Conservation (phyloP, 2,797 vertebrate genomes). For the Melanotaenia nigrans region DNA sequence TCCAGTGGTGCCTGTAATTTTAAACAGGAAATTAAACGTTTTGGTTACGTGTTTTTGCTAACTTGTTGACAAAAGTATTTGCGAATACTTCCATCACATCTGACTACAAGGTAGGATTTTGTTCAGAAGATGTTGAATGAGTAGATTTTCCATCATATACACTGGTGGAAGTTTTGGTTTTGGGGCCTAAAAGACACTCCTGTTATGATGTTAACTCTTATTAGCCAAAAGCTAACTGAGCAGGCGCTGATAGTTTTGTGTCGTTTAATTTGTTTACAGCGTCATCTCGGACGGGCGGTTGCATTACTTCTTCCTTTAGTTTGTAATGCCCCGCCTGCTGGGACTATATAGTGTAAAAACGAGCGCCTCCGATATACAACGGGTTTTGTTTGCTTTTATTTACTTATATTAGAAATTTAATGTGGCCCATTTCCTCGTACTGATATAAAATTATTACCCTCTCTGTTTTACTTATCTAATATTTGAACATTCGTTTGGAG, state of each 20-base stretch:
- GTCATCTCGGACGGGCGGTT: neutral
- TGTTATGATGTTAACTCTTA: accelerated
- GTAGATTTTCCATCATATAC: accelerated
- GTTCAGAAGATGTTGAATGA: accelerated
- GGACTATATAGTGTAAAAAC: accelerated
- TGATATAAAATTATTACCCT: no score
- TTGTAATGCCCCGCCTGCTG: neutral
- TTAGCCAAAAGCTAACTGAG: constrained; percentile 24
- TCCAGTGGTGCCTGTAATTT: constrained; percentile 46
- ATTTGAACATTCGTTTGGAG: neutral
- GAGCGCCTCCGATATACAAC: neutral
- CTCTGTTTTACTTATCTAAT: neutral
- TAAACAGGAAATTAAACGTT: neutral
- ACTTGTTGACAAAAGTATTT: constrained; percentile 7
- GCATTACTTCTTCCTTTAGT: accelerated
- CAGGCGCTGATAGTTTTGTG: neutral
- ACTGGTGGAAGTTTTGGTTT: accelerated
- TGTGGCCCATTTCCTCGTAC: neutral
- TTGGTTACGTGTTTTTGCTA: neutral
- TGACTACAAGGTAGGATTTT: accelerated
- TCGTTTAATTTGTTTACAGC: accelerated
- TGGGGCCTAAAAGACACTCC: neutral
- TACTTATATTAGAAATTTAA: neutral
- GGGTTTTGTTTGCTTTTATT: neutral
- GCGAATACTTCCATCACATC: neutral